Conservation (phyloP, 2,888 invertebrate genomes). For the Mimumesa dahlbomi region DNA sequence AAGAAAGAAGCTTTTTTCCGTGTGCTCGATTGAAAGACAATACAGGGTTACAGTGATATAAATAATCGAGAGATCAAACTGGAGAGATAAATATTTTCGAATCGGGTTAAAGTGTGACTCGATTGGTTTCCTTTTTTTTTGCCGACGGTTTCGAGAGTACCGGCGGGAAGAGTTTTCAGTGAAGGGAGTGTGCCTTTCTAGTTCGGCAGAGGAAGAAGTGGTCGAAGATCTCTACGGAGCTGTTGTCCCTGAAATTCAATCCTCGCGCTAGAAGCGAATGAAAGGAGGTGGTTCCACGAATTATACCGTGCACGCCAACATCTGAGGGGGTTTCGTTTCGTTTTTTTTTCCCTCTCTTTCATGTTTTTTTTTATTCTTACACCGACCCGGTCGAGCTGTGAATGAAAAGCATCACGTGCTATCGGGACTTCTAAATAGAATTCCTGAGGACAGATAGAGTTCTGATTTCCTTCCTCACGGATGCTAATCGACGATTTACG, state of each 20-base stretch:
- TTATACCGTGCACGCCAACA: constrained; percentile 18
- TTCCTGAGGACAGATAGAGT: constrained; percentile 36
- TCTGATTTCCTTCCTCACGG: constrained; percentile 28
- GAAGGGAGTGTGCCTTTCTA: constrained; percentile 33
- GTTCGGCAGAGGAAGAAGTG: not conserved
- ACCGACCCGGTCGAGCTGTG: constrained; percentile 19
- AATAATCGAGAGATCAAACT: no score
- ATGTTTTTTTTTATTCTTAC: constrained; percentile 32
- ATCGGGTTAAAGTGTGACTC: no score
- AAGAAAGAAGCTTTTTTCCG: no score
- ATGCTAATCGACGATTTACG: not conserved
- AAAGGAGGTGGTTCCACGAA: constrained; percentile 43
- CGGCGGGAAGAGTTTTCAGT: not conserved
- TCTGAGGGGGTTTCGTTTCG: no score
- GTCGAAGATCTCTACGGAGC: constrained; percentile 1
- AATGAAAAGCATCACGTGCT: constrained; percentile 41
- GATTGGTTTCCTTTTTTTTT: no score
- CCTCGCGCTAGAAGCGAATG: constrained; percentile 31
- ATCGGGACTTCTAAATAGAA: constrained; percentile 42
- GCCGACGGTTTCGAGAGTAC: not conserved
- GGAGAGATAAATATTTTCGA: no score
- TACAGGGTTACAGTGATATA: no score
- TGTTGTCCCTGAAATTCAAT: constrained; percentile 48
- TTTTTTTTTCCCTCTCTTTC: no score
- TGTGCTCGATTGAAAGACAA: no score